These are phyloP conservation scores for Rhynchonycteris naso DNA, from an alignment of 2,797 vertebrate species.

Conservation along the genomic window DNA sequence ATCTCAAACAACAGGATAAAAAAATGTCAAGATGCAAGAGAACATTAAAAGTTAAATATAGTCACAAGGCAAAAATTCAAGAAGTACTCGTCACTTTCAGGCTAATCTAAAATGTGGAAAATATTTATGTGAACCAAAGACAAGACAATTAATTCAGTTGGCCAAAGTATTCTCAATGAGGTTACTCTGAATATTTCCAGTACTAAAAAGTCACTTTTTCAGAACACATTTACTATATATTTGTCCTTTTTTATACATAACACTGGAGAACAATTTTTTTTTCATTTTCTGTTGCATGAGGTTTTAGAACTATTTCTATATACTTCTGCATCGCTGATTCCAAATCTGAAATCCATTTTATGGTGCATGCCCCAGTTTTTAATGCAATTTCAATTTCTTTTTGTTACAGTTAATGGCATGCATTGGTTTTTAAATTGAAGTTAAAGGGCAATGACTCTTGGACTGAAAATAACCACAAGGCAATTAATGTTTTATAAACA, in stretches of 20 bases:
- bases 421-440: too few species aligned
- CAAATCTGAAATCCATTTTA: too few species aligned
- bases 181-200: conserved; percentile 23
- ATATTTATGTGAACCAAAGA: background rate
- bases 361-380: too few species aligned
- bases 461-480: too few species aligned
- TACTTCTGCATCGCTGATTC: too few species aligned
- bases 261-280: too few species aligned
- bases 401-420: too few species aligned
- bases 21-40: conserved; percentile 20
- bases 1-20: background rate
- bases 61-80: background rate
- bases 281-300: too few species aligned
- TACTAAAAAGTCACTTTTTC: conserved; percentile 12
- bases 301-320: too few species aligned
- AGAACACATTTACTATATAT: background rate
- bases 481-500: too few species aligned
- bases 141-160: background rate
- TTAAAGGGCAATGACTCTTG: too few species aligned
- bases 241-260: background rate
- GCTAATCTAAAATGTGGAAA: conserved; percentile 46
- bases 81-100: background rate
- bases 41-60: background rate
- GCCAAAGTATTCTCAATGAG: background rate
- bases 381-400: too few species aligned